These are phyloP conservation scores for Blera fallax DNA, from an alignment of 2,888 invertebrate genomes.

Conservation along the genomic window DNA sequence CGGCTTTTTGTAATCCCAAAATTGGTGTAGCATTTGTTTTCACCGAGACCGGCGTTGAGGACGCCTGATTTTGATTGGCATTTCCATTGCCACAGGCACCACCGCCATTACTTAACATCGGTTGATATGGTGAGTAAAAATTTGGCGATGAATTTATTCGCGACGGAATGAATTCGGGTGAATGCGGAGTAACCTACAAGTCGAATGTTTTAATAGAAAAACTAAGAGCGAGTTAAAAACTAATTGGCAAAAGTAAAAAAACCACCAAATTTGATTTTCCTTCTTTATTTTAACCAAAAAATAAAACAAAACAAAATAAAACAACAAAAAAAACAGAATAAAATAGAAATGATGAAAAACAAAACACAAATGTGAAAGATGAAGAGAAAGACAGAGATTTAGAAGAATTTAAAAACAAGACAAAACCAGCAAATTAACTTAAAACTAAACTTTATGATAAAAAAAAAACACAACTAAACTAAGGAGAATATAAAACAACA, in stretches of 20 bases:
- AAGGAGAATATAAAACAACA: background rate
- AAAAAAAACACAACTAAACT: slow-evolving; percentile 8
- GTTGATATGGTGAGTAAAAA: slow-evolving; percentile 81
- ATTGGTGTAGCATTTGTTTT: slow-evolving; percentile 74
- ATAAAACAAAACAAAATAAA: slow-evolving; percentile 5
- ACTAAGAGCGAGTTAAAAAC: slow-evolving; percentile 68
- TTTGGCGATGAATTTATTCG: slow-evolving; percentile 81
- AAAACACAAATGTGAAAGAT: slow-evolving; percentile 5
- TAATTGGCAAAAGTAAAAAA: slow-evolving; percentile 56
- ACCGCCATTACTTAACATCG: slow-evolving; percentile 79
- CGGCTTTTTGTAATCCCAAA: slow-evolving; percentile 78
- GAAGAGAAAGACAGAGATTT: background rate
- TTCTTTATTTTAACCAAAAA: slow-evolving; percentile 34
- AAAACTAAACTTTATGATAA: background rate
- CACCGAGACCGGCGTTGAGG: slow-evolving; percentile 61
- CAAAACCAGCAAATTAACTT: slow-evolving; percentile 5
- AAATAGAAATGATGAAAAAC: slow-evolving; percentile 16
- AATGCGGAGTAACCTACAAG: slow-evolving; percentile 83
- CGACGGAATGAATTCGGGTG: slow-evolving; percentile 83
- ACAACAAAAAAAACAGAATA: too few species aligned
- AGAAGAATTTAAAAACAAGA: background rate
- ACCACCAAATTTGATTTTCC: slow-evolving; percentile 51
- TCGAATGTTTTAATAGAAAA: slow-evolving; percentile 78
- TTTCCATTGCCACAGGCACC: slow-evolving; percentile 72
- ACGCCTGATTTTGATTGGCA: slow-evolving; percentile 70